phyloP scores from a whole-genome alignment of 1,140 invertebrate genomes.

The Drosophila fuyamai region DNA sequence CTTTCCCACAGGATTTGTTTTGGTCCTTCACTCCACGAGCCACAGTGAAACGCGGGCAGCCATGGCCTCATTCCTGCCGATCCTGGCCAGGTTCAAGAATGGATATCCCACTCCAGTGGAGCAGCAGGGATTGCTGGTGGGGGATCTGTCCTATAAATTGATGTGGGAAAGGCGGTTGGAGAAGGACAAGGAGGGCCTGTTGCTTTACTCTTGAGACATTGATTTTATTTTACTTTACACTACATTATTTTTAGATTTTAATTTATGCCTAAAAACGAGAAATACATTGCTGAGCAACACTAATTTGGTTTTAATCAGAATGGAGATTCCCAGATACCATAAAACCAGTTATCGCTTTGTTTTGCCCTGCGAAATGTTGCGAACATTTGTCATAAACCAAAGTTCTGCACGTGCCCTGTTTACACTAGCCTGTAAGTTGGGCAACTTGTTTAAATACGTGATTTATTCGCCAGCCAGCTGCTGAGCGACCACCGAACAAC shows the following conservation, averaged over 20 bases:
- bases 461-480: constrained; percentile 77
- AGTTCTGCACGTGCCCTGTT: constrained; percentile 77
- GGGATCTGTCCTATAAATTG: constrained; percentile 54
- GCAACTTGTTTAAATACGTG: constrained; percentile 81
- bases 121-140: background rate
- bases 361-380: constrained; percentile 31
- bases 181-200: constrained; percentile 43
- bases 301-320: constrained; percentile 3
- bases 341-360: constrained; percentile 10
- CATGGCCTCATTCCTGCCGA: constrained; percentile 51
- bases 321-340: background rate
- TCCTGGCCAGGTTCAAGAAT: constrained; percentile 41
- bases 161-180: constrained; percentile 63
- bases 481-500: constrained; percentile 49
- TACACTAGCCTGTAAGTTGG: constrained; percentile 62
- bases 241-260: background rate
- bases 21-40: constrained; percentile 44
- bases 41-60: constrained; percentile 53
- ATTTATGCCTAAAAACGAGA: too few species aligned
- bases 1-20: constrained; percentile 57
- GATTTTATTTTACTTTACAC: background rate
- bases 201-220: constrained; percentile 48
- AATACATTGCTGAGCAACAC: too few species aligned
- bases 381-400: constrained; percentile 80
- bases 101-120: constrained; percentile 43